Conservation (phyloP, 2,888 invertebrate species). For the Sesia bembeciformis region DNA sequence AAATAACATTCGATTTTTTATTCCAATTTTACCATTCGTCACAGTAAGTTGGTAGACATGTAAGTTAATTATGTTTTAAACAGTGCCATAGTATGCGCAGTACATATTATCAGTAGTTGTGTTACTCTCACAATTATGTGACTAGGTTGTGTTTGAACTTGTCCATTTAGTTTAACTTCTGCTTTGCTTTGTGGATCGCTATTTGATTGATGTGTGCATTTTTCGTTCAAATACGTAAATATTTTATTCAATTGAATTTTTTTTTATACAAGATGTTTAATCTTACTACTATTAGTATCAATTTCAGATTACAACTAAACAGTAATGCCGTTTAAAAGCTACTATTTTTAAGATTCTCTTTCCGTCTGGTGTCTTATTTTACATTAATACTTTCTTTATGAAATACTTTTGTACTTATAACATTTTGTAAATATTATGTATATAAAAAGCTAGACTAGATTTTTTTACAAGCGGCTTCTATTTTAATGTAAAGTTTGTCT, state of each 20-base stretch:
- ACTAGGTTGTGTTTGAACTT: not conserved
- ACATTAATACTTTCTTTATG: no score
- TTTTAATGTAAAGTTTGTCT: constrained; percentile 8
- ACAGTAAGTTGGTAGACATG: constrained; percentile 3
- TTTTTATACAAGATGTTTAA: no score
- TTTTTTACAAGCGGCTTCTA: constrained; percentile 50
- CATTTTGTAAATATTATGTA: constrained; percentile 38
- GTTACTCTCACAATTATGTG: not conserved
- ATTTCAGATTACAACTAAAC: no score
- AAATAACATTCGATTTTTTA: constrained; percentile 1
- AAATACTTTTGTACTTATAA: no score
- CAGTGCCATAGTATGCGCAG: constrained; percentile 28
- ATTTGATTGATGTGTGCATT: no score
- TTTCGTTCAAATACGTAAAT: no score
- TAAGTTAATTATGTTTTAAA: constrained; percentile 18
- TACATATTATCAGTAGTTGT: not conserved
- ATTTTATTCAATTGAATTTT: no score
- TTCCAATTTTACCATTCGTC: constrained; percentile 24
- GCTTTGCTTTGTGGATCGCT: not conserved
- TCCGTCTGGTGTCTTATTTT: no score
- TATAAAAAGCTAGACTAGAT: constrained; percentile 43
- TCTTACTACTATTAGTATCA: no score
- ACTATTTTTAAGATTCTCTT: no score
- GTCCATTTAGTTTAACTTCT: not conserved
- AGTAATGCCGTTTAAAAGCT: no score